Evolutionary conservation across 2,888 invertebrate genomes (phyloP), one percentile per base, ranked within the genome.

Genomic region (Pycnomerus fuliginosus): DNA sequence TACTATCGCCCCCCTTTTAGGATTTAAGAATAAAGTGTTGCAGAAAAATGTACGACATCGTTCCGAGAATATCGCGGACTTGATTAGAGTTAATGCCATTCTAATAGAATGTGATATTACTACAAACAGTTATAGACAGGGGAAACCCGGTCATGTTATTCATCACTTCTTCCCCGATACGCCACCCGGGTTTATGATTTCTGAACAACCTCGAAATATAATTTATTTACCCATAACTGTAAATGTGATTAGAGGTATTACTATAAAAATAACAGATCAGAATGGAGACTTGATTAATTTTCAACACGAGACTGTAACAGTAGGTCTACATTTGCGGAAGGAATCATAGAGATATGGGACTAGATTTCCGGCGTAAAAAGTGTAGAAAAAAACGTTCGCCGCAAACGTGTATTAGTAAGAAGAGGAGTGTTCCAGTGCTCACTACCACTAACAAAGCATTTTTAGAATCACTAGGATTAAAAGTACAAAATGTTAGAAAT

Each of bases 401-500:
- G 4, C 4, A 10, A n/a, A 5, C 12, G 10, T 5, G 28, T 27
- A n/a, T n/a, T 27, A n/a, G 10, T 10, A n/a, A 27, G 10, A n/a
- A n/a, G 28, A n/a, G 5, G 5, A 27, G 10, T 5, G 10, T 11
- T 10, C 5, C 4, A 10, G 7, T 11, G n/a, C 5, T 27, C 7
- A 10, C 28, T n/a, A 1, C n/a, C n/a, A n/a, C n/a, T 10, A 11
- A 24, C 27, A 30, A 52, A 52, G 13, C 30, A 12, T 41, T 40
- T 32, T 35, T 45, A 14, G 29, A 27, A 30, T 48, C 38, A 2
- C 20, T 42, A 25, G 38, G 42, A 14, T 51, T 45, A 13, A 45
- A 34, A 41, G 28, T 25, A 45, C 34, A 39, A 54, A 23, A 42
- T 56, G 11, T 40, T 58, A 35, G 52, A 54, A 36, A 25, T 57